Percentiles rank a stretch among this genome's conserved stretches.
Evolutionary conservation across 2,113 vertebrate species (phyloP).

Genomic region (Ginglymostoma cirratum): DNA sequence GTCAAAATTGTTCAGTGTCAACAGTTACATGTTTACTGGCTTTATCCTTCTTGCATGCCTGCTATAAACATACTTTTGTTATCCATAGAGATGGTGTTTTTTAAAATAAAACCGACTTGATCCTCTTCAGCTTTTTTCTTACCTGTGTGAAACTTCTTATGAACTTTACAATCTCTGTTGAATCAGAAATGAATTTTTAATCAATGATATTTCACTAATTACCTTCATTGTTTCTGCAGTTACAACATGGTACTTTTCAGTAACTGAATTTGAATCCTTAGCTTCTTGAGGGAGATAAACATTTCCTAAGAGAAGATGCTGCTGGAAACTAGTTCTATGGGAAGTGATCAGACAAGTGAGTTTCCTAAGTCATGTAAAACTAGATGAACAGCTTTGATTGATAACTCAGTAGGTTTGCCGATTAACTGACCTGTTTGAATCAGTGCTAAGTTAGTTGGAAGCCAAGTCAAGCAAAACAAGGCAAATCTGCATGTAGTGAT

Average conservation of each 20-base stretch:
- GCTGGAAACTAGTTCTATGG: background rate
- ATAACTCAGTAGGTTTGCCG: background rate
- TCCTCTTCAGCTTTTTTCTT: conserved; percentile 2
- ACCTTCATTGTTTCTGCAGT: background rate
- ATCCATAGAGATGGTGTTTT: conserved; percentile 33
- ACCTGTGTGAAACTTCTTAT: background rate
- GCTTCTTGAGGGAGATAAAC: background rate
- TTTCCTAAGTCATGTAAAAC: background rate
- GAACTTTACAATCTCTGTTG: background rate
- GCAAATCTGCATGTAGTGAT: background rate
- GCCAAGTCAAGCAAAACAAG: background rate
- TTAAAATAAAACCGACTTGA: conserved; percentile 31
- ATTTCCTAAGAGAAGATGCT: background rate
- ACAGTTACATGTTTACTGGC: background rate
- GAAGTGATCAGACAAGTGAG: background rate
- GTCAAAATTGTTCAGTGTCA: background rate
- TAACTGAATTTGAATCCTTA: background rate
- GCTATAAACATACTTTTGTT: conserved; percentile 23
- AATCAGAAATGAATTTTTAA: background rate
- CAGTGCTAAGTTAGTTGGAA: background rate
- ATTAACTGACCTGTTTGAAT: background rate
- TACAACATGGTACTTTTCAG: background rate
- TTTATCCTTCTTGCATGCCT: conserved; percentile 28
- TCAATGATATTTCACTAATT: background rate
- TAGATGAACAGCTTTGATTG: background rate